Evolutionary conservation across 1,140 invertebrate species (phyloP), one percentile per base, ranked within the genome.

Genomic region (Cotesia chilonis): DNA sequence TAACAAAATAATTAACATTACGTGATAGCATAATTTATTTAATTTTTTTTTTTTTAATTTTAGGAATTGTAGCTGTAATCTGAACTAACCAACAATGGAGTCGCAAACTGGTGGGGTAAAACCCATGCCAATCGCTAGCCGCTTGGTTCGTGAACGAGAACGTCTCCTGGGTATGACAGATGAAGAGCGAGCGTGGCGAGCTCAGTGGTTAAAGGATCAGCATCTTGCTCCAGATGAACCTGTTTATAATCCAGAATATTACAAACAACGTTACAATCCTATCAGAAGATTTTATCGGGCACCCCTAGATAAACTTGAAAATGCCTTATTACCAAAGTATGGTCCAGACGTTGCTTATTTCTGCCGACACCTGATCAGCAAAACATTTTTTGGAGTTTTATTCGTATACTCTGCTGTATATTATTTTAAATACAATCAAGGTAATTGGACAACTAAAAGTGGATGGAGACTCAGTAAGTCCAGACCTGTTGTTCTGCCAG

Each of bases 171-270:
- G 94, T 69, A 96, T 96, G 94, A 92, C 91, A 4, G 87, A 92
- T 80, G 92, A 90, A n/a, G 95, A 96, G 87, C 89, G 95, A 76
- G 90, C 90, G 59, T 96, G 92, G 90, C 89, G 95, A 71, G 92
- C 91, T 75, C 90, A 95, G 81, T 97, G 91, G 91, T 75, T 96
- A 1, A 91, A 95, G 82, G 94, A 95, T 87, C 94, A 95, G 88
- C 80, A 91, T 75, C 87, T 97, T 47, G 84, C 90, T 61, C 88
- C 89, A 12, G 90, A 92, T 66, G 95, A 96, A 80, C 94, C 95
- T 0, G 81, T 89, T 41, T 89, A 92, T 0, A 90, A 91, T 9
- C 88, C 91, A 20, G 69, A 77, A 79, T 90, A 91, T 67, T 92
- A 92, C 79, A 88, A 86, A 77, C 89, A 92, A 82, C 87, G 90